These are phyloP conservation scores for Galago senegalensis DNA, from an alignment of 2,797 vertebrate genomes.

Conservation along the genomic window DNA sequence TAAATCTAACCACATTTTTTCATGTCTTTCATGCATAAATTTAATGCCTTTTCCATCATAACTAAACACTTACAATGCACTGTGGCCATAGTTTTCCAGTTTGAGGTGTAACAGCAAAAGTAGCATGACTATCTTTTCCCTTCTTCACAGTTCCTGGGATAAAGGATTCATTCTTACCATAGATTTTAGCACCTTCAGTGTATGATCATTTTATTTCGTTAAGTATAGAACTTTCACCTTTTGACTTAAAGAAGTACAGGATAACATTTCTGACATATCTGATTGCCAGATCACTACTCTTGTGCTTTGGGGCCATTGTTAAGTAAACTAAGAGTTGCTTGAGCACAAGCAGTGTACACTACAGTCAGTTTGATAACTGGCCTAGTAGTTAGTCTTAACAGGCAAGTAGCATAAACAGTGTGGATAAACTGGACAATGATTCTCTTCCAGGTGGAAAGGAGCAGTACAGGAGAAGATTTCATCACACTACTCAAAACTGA, in stretches of 20 bases:
- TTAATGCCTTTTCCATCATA: background rate
- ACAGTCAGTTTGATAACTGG: background rate
- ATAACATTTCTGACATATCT: background rate
- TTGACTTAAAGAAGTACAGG: background rate
- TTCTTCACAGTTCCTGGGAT: background rate
- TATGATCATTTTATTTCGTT: background rate
- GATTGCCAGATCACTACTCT: background rate
- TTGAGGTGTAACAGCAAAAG: background rate
- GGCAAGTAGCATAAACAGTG: background rate
- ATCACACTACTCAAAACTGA: background rate
- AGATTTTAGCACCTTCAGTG: background rate
- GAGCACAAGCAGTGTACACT: no score
- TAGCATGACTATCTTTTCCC: background rate
- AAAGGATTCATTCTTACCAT: background rate
- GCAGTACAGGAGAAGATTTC: background rate
- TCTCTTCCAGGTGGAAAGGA: no score
- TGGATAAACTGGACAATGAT: background rate
- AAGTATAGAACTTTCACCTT: background rate
- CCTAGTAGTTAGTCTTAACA: no score
- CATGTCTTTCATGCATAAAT: background rate
- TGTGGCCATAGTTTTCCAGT: background rate
- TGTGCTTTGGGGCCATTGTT: background rate
- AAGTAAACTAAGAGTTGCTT: background rate
- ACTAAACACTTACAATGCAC: background rate
- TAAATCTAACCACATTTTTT: background rate